A percentile compares a stretch with the other conserved stretches of the same genome.
Evolutionary conservation across 1,140 invertebrate genomes (phyloP).

Genomic region (Trinorchestia longiramus): DNA sequence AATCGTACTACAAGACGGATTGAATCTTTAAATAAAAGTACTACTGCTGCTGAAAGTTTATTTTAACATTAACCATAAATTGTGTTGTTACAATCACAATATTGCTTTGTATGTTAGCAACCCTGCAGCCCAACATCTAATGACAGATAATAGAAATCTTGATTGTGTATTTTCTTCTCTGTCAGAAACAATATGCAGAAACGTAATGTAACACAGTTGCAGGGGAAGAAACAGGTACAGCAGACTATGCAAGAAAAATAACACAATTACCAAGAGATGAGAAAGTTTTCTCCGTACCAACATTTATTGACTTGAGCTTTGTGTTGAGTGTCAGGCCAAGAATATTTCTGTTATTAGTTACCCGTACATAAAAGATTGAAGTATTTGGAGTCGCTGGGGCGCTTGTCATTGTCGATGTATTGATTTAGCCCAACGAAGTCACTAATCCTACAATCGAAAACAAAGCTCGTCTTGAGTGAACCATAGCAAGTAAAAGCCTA

Average conservation of each 20-base stretch:
- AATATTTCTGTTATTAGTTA: not conserved
- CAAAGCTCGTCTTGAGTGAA: not conserved
- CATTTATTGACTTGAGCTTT: not conserved
- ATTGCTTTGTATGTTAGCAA: not conserved
- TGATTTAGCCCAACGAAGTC: not conserved
- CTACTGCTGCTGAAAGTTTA: not conserved
- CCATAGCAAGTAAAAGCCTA: not conserved
- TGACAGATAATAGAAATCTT: not conserved
- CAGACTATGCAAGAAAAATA: not conserved
- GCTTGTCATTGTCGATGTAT: not conserved
- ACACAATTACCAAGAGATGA: not conserved
- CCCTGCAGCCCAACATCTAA: not conserved
- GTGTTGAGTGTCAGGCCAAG: not conserved
- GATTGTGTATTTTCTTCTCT: not conserved
- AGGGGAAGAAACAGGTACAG: not conserved
- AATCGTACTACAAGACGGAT: too few species aligned
- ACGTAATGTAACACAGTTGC: not conserved
- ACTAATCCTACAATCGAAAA: not conserved
- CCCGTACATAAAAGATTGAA: not conserved
- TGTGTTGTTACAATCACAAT: not conserved
- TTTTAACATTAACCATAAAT: not conserved
- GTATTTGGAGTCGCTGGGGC: not conserved
- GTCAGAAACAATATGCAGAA: not conserved
- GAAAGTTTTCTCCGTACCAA: not conserved
- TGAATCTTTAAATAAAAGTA: not conserved